Percentiles rank a stretch among this genome's conserved stretches.
phyloP scores from a whole-genome alignment of 2,113 vertebrate genomes.

The Rhinolophus ferrumequinum region DNA sequence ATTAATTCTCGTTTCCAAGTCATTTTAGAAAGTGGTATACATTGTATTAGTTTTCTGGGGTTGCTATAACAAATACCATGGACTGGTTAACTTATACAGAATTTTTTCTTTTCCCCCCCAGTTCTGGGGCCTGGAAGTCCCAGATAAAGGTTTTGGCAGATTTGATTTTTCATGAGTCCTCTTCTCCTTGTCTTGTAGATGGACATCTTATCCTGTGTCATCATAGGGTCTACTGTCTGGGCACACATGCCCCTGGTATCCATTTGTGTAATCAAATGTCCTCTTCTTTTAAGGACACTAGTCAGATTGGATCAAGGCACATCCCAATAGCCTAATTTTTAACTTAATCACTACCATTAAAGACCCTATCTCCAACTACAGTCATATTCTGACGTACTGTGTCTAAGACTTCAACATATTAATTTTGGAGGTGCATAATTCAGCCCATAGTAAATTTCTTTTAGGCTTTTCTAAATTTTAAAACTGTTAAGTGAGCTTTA shows the following conservation, averaged over 20 bases:
- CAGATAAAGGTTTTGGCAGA: background rate
- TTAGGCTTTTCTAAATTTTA: background rate
- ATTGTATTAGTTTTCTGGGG: background rate
- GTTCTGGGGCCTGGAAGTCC: background rate
- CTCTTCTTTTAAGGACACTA: background rate
- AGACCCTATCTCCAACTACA: background rate
- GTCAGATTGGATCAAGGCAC: background rate
- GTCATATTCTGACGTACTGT: background rate
- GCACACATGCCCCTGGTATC: background rate
- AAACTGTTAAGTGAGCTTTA: background rate
- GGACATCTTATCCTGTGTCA: background rate
- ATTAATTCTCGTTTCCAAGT: background rate
- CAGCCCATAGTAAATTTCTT: background rate
- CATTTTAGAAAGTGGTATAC: background rate
- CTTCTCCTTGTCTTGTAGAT: background rate
- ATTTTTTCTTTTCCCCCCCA: background rate
- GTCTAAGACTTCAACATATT: background rate
- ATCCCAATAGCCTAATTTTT: background rate
- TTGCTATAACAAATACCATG: background rate
- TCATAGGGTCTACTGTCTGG: background rate
- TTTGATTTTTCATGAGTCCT: background rate
- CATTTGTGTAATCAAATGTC: background rate
- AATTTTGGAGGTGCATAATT: background rate
- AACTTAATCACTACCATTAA: background rate
- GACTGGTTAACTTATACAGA: background rate